Evolutionary conservation across 2,797 vertebrate genomes (phyloP), one percentile per base, ranked within the genome.

Genomic region (Siniperca scherzeri): DNA sequence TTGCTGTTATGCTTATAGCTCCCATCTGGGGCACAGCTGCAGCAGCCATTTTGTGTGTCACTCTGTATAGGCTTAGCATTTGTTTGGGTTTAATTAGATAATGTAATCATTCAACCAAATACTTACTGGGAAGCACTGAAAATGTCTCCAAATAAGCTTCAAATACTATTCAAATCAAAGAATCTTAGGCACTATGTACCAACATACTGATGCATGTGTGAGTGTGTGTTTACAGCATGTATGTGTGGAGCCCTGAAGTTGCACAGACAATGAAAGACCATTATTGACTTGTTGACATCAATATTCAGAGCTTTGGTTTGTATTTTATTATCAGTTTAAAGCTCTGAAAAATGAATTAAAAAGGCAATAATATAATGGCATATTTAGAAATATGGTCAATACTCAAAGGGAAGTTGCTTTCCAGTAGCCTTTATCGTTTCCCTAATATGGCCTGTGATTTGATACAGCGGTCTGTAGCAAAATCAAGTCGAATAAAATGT

Each of bases 281-380:
- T 70, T 78, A 89, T 80, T 83, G 83, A 86, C 77, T 77, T 77
- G 78, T 66, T 82, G 82, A 84, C 68, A 52, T 89, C 81, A 83
- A 86, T 87, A 87, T 87, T 88, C 57, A 68, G 61, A 69, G 59
- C 60, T 48, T 62, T 57, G 30, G 48, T 13, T 67, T 67, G 68
- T 83, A 57, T 83, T 90, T 84, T 70, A 59, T 66, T n/a, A 64
- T 80, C 44, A 70, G 27, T 70, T 70, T 81, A 2, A 71, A 80
- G 46, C 66, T 55, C 69, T 73, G 69, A 72, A 82, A 73, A 89
- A 87, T 82, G 30, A 78, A 88, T 81, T 88, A 78, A 80, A 88
- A 80, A 81, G 42, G 33, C 36, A 81, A 81, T 64, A 27, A 68
- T 64, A 42, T 77, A 79, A 84, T 33, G 69, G 73, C 77, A 79